Evolutionary conservation across 2,113 vertebrate species (phyloP).

Genomic region (Ovibos moschatus): DNA sequence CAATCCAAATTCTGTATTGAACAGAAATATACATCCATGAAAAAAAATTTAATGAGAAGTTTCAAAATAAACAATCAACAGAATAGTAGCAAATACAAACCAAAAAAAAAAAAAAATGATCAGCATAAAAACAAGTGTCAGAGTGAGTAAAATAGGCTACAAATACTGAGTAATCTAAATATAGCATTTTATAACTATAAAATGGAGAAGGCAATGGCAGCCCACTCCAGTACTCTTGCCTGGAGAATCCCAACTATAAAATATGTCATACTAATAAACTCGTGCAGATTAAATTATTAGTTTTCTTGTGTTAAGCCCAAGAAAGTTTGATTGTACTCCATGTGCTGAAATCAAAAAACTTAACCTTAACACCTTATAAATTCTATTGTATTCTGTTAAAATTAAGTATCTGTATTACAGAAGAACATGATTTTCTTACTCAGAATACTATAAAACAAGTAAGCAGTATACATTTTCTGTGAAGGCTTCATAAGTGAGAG

Average conservation of each 20-base stretch:
- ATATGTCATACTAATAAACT: background rate
- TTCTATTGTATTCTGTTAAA: background rate
- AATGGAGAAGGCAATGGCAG: background rate
- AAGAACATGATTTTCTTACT: background rate
- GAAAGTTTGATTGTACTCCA: background rate
- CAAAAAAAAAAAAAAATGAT: background rate
- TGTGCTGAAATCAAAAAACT: background rate
- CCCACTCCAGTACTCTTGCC: too few relatives aligned
- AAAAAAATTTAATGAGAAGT: background rate
- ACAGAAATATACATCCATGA: background rate
- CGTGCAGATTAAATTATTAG: background rate
- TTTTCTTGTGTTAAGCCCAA: background rate
- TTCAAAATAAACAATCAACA: background rate
- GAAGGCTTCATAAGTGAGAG: background rate
- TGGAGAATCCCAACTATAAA: background rate
- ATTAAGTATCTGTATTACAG: background rate
- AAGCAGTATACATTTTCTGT: background rate
- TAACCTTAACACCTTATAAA: background rate
- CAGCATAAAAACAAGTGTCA: background rate
- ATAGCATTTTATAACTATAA: background rate
- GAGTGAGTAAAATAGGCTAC: background rate
- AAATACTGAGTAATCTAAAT: background rate
- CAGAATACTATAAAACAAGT: background rate
- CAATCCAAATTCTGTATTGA: background rate
- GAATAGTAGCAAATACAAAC: background rate